phyloP scores from a whole-genome alignment of 1,140 invertebrate species.

The Nephila pilipes region DNA sequence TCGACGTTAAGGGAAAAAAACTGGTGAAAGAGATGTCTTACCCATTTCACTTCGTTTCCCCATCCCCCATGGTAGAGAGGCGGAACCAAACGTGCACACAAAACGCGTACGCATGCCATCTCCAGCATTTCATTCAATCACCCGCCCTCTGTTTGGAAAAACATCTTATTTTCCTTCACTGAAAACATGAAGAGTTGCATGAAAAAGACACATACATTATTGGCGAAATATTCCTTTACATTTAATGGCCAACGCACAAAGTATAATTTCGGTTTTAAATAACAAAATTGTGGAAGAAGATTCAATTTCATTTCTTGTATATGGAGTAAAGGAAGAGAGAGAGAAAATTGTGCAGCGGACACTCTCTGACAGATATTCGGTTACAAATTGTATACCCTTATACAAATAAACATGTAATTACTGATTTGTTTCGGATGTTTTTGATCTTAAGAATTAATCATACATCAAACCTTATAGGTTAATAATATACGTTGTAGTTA shows the following conservation, averaged over 20 bases:
- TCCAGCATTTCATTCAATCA: conserved; percentile 27
- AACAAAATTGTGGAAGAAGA: neutral
- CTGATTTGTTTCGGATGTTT: neutral
- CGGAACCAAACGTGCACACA: conserved; percentile 8
- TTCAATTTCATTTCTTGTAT: neutral
- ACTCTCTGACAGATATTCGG: neutral
- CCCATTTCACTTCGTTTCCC: neutral
- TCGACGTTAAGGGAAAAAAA: conserved; percentile 35
- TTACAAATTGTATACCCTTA: neutral
- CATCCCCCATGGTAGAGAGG: neutral
- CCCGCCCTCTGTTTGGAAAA: neutral
- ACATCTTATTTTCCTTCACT: conserved; percentile 51
- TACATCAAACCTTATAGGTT: too few species aligned
- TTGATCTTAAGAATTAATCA: neutral
- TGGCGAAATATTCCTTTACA: conserved; percentile 41
- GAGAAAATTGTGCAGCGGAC: too few species aligned
- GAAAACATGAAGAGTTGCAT: conserved; percentile 58
- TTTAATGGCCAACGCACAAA: conserved; percentile 2
- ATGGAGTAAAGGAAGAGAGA: too few species aligned
- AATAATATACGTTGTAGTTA: too few species aligned
- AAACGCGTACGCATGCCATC: conserved; percentile 42
- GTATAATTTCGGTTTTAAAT: neutral
- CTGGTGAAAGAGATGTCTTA: neutral
- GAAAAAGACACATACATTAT: conserved; percentile 56
- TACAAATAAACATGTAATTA: neutral